Evolutionary conservation across 1,140 invertebrate species (phyloP), one percentile per base, ranked within the genome.

Genomic region (Ladona fulva): DNA sequence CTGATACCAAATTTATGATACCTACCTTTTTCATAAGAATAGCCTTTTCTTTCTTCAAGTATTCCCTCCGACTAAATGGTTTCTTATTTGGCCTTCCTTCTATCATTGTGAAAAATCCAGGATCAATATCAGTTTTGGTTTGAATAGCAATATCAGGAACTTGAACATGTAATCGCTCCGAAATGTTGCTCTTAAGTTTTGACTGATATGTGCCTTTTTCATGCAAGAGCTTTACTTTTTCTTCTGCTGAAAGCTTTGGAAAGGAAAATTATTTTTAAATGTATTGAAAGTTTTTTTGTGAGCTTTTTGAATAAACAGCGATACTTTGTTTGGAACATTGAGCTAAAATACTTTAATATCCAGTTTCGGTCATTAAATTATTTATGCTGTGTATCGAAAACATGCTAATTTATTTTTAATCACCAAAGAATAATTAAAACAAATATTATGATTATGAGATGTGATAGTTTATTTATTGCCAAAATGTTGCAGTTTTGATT

Each of bases 101-200:
- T 1, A 91, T 83, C 80, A 89, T 83, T 7, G 86, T 87, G 81
- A 89, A 91, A 81, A 87, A 92, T 42, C 87, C 83, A 1, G 90
- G 89, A 83, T 91, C 89, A 1, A 91, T 84, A 80, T 91, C 88
- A 6, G 52, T 66, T 66, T 66, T 66, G 3, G 52, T 12, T 66
- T 16, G 52, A 66, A 66, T 22, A 5, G 1, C 14, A 22, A 66
- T 66, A 6, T 22, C 52, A 66, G 52, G 52, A 66, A 66, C 52
- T 66, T 66, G 3, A 66, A 66, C 52, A 5, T 66, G 14, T 5
- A 66, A 19, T 66, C 52, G 3, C 14, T 66, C 52, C 14, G 52
- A 66, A 66, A 66, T 16, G 14, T 22, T 66, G 14, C 52, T 19
- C 14, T 12, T 66, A 12, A 66, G 14, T 22, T 22, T 16, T 6